phyloP scores from a whole-genome alignment of 2,113 vertebrate genomes.

The Octodon degus region DNA sequence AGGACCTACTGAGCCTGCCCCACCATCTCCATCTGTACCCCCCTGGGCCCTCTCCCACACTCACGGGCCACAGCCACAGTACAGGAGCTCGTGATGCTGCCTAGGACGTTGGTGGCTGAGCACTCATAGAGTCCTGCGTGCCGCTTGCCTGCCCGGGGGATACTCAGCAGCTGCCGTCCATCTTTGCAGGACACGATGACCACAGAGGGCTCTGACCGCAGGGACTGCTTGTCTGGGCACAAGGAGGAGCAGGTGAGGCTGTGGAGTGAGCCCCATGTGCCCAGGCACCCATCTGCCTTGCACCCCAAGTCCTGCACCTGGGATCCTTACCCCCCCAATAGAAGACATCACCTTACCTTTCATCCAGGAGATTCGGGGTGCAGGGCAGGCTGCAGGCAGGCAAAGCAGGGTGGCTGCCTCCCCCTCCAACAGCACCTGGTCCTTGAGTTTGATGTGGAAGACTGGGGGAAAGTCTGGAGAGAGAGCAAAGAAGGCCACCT shows the following conservation, averaged over 20 bases:
- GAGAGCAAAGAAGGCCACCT: slow-evolving; percentile 12
- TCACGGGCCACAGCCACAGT: slow-evolving; percentile 96
- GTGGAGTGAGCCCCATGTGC: neutral
- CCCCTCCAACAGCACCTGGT: slow-evolving; percentile 96
- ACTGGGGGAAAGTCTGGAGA: slow-evolving; percentile 95
- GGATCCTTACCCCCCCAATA: slow-evolving; percentile 84
- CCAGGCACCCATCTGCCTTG: slow-evolving; percentile 84
- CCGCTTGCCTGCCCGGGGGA: slow-evolving; percentile 92
- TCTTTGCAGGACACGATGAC: slow-evolving; percentile 95
- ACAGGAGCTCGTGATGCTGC: slow-evolving; percentile 94
- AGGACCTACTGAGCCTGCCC: neutral
- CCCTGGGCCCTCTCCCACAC: slow-evolving; percentile 42
- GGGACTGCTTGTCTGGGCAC: slow-evolving; percentile 91
- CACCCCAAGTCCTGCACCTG: slow-evolving; percentile 80
- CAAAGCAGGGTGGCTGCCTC: slow-evolving; percentile 97
- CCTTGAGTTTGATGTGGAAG: slow-evolving; percentile 98
- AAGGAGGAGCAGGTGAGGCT: neutral
- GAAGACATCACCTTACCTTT: slow-evolving; percentile 90
- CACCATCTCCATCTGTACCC: neutral
- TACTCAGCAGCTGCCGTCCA: slow-evolving; percentile 95
- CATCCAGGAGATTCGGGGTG: slow-evolving; percentile 94
- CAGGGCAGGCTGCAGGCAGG: slow-evolving; percentile 95
- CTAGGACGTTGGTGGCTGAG: slow-evolving; percentile 93
- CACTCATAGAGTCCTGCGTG: slow-evolving; percentile 97
- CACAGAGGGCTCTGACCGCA: slow-evolving; percentile 90